Conservation (phyloP, 2,888 invertebrate genomes). For the Adelphocoris suturalis region DNA sequence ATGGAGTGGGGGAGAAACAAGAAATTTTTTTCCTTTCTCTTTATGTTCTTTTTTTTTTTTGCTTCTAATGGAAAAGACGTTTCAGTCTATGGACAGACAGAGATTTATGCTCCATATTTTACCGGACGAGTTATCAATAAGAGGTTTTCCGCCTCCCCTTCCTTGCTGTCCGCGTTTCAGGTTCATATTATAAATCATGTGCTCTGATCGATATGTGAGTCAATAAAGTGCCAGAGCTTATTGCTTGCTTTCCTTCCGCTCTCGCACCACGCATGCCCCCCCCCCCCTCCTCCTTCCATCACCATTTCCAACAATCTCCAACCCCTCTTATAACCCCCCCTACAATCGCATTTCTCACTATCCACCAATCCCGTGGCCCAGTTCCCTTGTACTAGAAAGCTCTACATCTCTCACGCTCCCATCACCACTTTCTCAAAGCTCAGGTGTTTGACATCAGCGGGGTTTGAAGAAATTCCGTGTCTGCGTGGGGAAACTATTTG, state of each 20-base stretch:
- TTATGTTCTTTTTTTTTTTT: not conserved
- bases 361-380: not conserved
- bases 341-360: not conserved
- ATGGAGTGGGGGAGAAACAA: conserved; percentile 1
- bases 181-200: conserved; percentile 54
- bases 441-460: too few species aligned
- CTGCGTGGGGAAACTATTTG: too few species aligned
- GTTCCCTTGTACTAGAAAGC: not conserved
- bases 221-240: conserved; percentile 58
- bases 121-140: conserved; percentile 63
- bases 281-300: not conserved
- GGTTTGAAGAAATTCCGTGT: too few species aligned
- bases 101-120: conserved; percentile 66
- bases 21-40: not conserved
- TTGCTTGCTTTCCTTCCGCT: conserved; percentile 57
- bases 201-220: conserved; percentile 62
- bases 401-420: not conserved
- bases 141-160: conserved; percentile 38
- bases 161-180: conserved; percentile 34
- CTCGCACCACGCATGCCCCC: not conserved
- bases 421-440: not conserved
- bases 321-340: not conserved
- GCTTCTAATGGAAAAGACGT: conserved; percentile 56
- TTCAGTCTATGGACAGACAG: conserved; percentile 52
- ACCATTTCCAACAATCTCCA: not conserved